A percentile compares a stretch with the other conserved stretches of the same genome.
phyloP scores from a whole-genome alignment of 2,113 vertebrate genomes.

The Sus scrofa region T2T-Sscrofa CM000814.6:49561501-49562000 shows the following conservation, averaged over 20 bases:
- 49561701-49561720: not conserved
- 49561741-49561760: not conserved
- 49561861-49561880: not conserved
- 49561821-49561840: not conserved
- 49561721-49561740: not conserved
- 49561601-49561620: constrained; percentile 92
- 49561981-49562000: not conserved
- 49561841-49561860: not conserved
- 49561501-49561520: not conserved
- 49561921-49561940: not conserved
- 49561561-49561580: constrained; percentile 98
- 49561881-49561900: not conserved
- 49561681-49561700: constrained; percentile 96
- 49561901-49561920: not conserved
- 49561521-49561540: not conserved
- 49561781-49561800: not conserved
- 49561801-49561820: not conserved
- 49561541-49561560: constrained; percentile 93
- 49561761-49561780: not conserved
- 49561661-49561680: constrained; percentile 98
- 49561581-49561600: constrained; percentile 94
- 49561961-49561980: not conserved
- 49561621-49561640: constrained; percentile 93
- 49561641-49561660: constrained; percentile 95
- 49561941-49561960: not conserved